These are phyloP conservation scores for Pteromalus puparum DNA, from an alignment of 1,140 invertebrate genomes.

Conservation along the genomic window DNA sequence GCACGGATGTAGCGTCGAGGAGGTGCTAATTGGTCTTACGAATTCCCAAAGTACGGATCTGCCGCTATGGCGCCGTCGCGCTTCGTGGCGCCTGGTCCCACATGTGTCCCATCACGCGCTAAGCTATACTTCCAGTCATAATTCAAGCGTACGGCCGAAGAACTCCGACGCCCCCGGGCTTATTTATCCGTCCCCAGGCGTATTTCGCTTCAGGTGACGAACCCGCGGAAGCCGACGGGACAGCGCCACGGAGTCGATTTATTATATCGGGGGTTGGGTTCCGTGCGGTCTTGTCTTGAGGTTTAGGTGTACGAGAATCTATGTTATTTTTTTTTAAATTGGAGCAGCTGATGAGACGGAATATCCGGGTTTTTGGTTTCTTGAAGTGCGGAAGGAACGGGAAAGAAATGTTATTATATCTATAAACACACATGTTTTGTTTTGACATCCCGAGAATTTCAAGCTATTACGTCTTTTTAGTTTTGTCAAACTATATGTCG, in stretches of 20 bases:
- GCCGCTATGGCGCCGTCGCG: constrained; percentile 64
- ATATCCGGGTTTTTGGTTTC: not conserved
- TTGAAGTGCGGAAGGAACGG: not conserved
- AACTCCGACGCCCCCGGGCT: constrained; percentile 2
- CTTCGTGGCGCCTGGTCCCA: constrained; percentile 66
- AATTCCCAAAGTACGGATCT: constrained; percentile 44
- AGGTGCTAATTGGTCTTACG: constrained; percentile 69
- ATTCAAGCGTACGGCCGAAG: constrained; percentile 56
- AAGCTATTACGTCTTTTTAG: too few relatives aligned
- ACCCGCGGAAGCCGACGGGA: not conserved
- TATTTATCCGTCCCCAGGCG: not conserved
- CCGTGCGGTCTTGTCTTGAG: not conserved
- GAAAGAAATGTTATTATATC: too few relatives aligned
- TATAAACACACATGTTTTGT: too few relatives aligned
- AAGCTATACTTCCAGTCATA: constrained; percentile 55
- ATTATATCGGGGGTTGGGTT: not conserved
- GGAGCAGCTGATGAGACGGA: not conserved
- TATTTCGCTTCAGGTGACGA: constrained; percentile 41
- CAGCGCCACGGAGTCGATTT: constrained; percentile 11
- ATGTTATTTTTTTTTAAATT: not conserved
- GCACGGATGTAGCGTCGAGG: not conserved
- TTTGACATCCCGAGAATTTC: too few relatives aligned
- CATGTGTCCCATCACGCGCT: constrained; percentile 59
- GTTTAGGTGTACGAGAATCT: not conserved
- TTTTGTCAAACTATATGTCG: too few relatives aligned